A percentile compares a stretch with the other conserved stretches of the same genome.
These are phyloP conservation scores for Drosophila pandora DNA, from an alignment of 1,140 invertebrate species.

Conservation along the genomic window DNA sequence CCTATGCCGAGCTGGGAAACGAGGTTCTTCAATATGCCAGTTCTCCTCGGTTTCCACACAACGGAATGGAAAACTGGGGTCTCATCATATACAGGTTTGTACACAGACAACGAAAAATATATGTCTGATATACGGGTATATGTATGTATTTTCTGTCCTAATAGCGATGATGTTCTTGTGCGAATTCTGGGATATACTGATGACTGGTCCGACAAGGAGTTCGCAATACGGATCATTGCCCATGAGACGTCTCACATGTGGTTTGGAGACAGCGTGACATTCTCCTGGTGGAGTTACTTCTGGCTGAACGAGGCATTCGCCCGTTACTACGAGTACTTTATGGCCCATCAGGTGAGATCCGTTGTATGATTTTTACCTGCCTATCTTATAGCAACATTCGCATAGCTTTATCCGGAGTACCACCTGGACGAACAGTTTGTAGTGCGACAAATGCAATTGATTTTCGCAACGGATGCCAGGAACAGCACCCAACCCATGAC, in stretches of 20 bases:
- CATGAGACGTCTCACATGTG: constrained; percentile 89
- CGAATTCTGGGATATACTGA: constrained; percentile 58
- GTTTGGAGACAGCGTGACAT: constrained; percentile 89
- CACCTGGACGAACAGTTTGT: constrained; percentile 86
- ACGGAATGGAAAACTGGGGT: constrained; percentile 95
- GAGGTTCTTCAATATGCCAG: constrained; percentile 88
- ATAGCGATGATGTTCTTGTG: constrained; percentile 57
- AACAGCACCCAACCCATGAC: constrained; percentile 86
- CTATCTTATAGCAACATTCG: neutral
- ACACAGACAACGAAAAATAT: too few relatives aligned
- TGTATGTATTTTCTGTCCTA: neutral
- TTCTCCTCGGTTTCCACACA: constrained; percentile 90
- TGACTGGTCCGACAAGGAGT: constrained; percentile 80
- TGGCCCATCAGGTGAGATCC: constrained; percentile 84
- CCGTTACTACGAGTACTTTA: constrained; percentile 88
- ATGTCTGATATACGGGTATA: too few relatives aligned
- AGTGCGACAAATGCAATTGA: constrained; percentile 87
- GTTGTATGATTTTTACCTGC: neutral
- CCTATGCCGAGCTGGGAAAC: constrained; percentile 80
- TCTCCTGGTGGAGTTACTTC: constrained; percentile 87
- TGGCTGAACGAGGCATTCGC: constrained; percentile 90
- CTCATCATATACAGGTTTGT: constrained; percentile 87
- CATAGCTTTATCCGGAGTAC: constrained; percentile 82
- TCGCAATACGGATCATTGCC: constrained; percentile 85
- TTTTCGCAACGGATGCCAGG: constrained; percentile 87